phyloP scores from a whole-genome alignment of 1,140 invertebrate genomes.

The Drosophila yakuba region DNA sequence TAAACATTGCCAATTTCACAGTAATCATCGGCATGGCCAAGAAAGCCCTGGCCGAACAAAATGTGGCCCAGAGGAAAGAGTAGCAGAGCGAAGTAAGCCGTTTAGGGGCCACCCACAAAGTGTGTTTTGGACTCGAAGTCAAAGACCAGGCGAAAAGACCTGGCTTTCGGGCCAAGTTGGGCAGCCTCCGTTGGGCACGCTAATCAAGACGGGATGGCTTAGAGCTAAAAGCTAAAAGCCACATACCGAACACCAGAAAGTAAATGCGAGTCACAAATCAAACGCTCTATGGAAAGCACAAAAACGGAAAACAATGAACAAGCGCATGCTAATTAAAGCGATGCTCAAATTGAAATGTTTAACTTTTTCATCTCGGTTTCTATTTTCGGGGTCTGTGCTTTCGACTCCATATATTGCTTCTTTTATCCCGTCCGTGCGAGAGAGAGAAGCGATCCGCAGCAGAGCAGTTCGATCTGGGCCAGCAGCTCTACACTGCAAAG shows the following conservation, averaged over 20 bases:
- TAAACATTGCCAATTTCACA: conserved; percentile 82
- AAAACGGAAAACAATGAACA: conserved; percentile 78
- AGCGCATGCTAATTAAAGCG: conserved; percentile 79
- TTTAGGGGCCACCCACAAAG: conserved; percentile 77
- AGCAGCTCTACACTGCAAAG: conserved; percentile 16
- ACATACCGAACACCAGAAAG: conserved; percentile 16
- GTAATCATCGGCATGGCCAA: conserved; percentile 65
- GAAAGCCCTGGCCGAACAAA: conserved; percentile 42
- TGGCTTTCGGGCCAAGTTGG: conserved; percentile 62
- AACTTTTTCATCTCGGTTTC: conserved; percentile 64
- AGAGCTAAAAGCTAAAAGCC: conserved; percentile 25
- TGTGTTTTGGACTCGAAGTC: conserved; percentile 21
- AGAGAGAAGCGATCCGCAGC: conserved; percentile 43
- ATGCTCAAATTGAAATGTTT: conserved; percentile 81
- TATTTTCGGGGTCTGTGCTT: conserved; percentile 20
- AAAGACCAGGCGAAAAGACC: conserved; percentile 59
- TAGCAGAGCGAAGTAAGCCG: conserved; percentile 74
- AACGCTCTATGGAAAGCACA: conserved; percentile 60
- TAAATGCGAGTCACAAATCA: conserved; percentile 58
- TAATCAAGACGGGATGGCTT: conserved; percentile 63
- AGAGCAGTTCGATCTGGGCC: conserved; percentile 35
- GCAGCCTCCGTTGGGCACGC: conserved; percentile 65
- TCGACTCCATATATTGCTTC: conserved; percentile 17
- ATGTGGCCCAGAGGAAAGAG: conserved; percentile 52
- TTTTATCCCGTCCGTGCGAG: conserved; percentile 10